phyloP scores from a whole-genome alignment of 2,113 vertebrate genomes.

The Misgurnus anguillicaudatus region DNA sequence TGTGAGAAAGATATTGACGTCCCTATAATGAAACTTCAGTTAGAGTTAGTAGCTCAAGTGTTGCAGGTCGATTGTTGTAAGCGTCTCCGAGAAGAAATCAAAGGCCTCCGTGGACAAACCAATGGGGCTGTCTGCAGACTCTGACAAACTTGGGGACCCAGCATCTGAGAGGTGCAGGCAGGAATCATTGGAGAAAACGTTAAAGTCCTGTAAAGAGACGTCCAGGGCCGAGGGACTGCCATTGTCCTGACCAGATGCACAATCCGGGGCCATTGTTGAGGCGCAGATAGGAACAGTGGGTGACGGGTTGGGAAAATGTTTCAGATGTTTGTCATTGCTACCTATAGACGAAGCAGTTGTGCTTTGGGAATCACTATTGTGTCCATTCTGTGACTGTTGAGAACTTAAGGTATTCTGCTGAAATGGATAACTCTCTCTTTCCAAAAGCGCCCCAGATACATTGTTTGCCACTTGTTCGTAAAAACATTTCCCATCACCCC shows the following conservation, averaged over 20 bases:
- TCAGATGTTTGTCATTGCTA: constrained; percentile 96
- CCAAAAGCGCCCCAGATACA: constrained; percentile 82
- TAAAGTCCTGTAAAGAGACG: constrained; percentile 90
- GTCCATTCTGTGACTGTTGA: constrained; percentile 81
- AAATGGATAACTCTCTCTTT: constrained; percentile 88
- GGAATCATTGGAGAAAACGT: constrained; percentile 87
- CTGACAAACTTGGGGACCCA: constrained; percentile 88
- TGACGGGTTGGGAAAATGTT: constrained; percentile 91
- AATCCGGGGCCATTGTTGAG: constrained; percentile 93
- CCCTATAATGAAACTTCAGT: constrained; percentile 38
- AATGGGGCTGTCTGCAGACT: constrained; percentile 87
- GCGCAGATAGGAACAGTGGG: constrained; percentile 89
- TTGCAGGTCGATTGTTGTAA: constrained; percentile 93
- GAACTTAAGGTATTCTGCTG: constrained; percentile 86
- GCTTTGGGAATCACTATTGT: constrained; percentile 89
- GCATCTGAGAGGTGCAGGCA: constrained; percentile 90
- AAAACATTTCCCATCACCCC: constrained; percentile 82
- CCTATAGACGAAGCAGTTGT: constrained; percentile 82
- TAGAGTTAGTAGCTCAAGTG: constrained; percentile 90
- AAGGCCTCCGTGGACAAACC: constrained; percentile 89
- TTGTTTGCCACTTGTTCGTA: constrained; percentile 80
- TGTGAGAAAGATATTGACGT: constrained; percentile 49
- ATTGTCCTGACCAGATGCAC: constrained; percentile 95
- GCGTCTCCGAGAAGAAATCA: constrained; percentile 95
- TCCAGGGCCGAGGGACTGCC: constrained; percentile 85